Base-by-base conservation (phyloP, 2,888 invertebrate species). In the Apamea epomidion region DNA sequence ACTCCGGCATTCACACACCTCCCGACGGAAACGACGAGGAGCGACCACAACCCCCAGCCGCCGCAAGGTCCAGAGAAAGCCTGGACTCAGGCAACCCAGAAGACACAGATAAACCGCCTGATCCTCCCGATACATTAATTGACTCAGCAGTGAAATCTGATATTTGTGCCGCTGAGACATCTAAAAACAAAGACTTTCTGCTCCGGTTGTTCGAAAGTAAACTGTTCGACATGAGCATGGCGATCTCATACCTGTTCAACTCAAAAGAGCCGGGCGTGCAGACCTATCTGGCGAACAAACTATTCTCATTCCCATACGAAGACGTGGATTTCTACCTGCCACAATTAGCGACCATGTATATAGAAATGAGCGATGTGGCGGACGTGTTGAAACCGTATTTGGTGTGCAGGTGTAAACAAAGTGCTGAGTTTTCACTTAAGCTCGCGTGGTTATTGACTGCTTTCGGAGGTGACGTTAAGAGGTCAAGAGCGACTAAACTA, bases 311-410 rank as follows among this genome's bases (percentile, higher is more conserved):
- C 95, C 98, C 98, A 54, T 98, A 99, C 94, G 97, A 97, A 87
- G 99, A 99, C 90, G 99, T 99, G 86, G 99, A 99, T 97, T 99
- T 99, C 95, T 99, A 99, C 97, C 98, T 99, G 94, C 99, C 99
- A 72, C 99, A 99, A 96, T 97, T 99, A 93, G 98, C 99, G 92
- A 99, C 99, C 92, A 99, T 99, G 99, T 99, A 99, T 95, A 99
- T 99, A 95, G 99, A 99, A 97, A 99, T 99, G 98, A 98, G 98
- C 92, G 99, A 99, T 94, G 98, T 99, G 89, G 99, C 99, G 78
- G 99, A 99, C 97, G 96, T 97, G 88, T 92, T 97, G 87, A 93
- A 94, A 88, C 97, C 97, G 70, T 97, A 97, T 92, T 93, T 97
- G 90, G 96, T 97, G 91, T 91, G 95, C 92, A 94, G 97, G 94